Evolutionary conservation across 2,797 vertebrate species (phyloP).

Genomic region (Sylvia borin): DNA sequence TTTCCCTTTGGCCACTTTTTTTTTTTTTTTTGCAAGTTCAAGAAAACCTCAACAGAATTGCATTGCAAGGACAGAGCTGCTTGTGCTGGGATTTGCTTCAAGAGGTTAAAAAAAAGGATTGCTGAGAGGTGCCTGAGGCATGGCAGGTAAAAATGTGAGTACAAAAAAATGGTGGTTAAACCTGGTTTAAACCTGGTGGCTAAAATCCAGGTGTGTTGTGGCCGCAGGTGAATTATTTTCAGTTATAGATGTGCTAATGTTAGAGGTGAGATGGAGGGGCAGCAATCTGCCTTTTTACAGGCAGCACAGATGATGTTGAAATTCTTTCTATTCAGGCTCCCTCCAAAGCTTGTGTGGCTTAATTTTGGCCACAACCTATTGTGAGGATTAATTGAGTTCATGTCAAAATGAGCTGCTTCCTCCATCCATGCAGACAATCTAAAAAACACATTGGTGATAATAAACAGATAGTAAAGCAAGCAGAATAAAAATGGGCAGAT

Average conservation of each 20-base stretch:
- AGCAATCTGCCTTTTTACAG: neutral
- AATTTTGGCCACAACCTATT: neutral
- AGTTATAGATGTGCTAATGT: neutral
- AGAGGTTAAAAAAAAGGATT: neutral
- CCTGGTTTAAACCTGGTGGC: neutral
- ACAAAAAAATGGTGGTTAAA: too few relatives aligned
- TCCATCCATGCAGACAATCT: neutral
- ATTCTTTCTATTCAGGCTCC: neutral
- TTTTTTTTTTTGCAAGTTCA: neutral
- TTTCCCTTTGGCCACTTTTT: neutral
- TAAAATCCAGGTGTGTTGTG: neutral
- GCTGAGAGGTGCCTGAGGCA: neutral
- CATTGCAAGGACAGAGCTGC: neutral
- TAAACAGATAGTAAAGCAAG: neutral
- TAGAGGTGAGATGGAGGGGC: neutral
- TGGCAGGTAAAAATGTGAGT: neutral
- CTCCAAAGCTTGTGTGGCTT: neutral
- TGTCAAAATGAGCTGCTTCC: neutral
- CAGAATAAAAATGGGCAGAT: neutral
- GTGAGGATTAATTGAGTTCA: neutral
- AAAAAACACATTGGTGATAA: neutral
- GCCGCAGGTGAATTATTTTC: neutral
- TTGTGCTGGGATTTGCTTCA: neutral
- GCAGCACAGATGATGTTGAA: neutral
- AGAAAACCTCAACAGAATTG: neutral